These are phyloP conservation scores for Alaudala cheleensis DNA, from an alignment of 2,113 vertebrate genomes.

Conservation along the genomic window DNA sequence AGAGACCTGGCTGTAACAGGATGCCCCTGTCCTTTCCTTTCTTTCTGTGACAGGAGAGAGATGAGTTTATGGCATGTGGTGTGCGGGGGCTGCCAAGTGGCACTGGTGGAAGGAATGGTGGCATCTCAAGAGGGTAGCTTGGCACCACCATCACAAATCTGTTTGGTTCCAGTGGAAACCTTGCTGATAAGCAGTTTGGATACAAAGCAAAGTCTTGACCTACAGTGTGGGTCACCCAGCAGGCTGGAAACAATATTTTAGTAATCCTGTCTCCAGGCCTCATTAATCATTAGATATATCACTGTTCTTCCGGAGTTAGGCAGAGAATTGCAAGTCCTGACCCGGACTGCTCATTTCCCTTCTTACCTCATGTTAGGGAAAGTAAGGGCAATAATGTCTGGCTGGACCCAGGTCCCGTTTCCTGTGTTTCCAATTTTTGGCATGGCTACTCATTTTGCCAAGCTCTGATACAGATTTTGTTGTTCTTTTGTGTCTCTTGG, in stretches of 20 bases:
- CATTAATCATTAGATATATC: not conserved
- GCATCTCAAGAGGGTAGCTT: not conserved
- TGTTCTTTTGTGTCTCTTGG: not conserved
- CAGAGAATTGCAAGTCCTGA: not conserved
- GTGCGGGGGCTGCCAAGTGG: not conserved
- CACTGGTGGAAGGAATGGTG: not conserved
- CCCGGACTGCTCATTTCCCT: not conserved
- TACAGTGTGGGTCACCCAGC: not conserved
- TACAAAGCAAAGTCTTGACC: not conserved
- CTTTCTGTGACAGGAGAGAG: not conserved
- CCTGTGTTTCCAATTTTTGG: not conserved
- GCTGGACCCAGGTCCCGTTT: not conserved
- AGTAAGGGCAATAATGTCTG: not conserved
- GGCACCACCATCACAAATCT: not conserved
- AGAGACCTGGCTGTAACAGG: conserved; percentile 25
- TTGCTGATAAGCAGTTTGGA: not conserved
- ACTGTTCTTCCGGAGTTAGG: not conserved
- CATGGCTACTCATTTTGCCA: not conserved
- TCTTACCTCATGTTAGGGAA: not conserved
- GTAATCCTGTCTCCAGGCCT: not conserved
- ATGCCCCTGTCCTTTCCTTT: conserved; percentile 43
- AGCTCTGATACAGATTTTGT: not conserved
- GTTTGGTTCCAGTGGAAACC: not conserved
- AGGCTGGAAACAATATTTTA: not conserved
- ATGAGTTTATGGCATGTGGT: not conserved